These are phyloP conservation scores for Schizothorax lantsangensis DNA, from an alignment of 2,797 vertebrate species.

Conservation along the genomic window DNA sequence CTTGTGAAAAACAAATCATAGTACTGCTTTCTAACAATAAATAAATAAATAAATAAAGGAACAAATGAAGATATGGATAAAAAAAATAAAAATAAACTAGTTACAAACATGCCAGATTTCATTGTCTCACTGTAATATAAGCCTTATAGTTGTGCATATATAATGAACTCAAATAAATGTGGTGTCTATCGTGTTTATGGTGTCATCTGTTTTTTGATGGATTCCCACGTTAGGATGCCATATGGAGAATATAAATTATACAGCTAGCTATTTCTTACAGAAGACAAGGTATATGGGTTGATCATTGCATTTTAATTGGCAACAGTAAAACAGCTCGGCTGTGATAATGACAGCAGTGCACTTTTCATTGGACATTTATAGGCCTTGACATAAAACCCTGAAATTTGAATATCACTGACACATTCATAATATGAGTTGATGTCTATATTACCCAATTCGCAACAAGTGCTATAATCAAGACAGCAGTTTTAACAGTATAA, in stretches of 20 bases:
- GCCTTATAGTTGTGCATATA: conserved; percentile 6
- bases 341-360: conserved; percentile 42
- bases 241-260: conserved; percentile 37
- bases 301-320: conserved; percentile 54
- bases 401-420: conserved; percentile 35
- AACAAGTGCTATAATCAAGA: conserved; percentile 9
- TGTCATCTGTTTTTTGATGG: conserved; percentile 39
- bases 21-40: no score
- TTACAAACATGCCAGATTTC: background rate
- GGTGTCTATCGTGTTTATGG: conserved; percentile 28
- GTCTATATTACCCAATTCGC: background rate
- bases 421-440: conserved; percentile 11
- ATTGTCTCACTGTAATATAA: conserved; percentile 38
- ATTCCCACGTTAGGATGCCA: conserved; percentile 31
- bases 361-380: conserved; percentile 46
- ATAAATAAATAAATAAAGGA: background rate
- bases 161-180: conserved; percentile 42
- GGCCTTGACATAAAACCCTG: conserved; percentile 45
- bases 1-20: background rate
- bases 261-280: conserved; percentile 13
- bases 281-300: conserved; percentile 47
- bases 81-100: background rate
- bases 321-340: conserved; percentile 40
- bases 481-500: background rate
- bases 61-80: background rate